phyloP scores from a whole-genome alignment of 1,140 invertebrate species.

The Drosophila asahinai region DNA sequence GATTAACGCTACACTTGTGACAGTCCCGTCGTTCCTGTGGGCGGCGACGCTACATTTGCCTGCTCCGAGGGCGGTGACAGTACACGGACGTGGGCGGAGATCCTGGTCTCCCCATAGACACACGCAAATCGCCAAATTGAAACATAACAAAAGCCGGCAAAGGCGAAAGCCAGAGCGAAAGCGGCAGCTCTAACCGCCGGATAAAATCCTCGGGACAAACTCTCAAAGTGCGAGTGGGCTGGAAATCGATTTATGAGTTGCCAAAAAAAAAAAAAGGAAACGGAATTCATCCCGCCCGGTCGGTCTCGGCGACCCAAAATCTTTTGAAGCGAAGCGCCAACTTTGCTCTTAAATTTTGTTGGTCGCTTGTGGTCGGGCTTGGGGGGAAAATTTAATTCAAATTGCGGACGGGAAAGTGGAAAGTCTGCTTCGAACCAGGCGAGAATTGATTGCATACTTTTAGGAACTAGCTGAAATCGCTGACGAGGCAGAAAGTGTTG shows the following conservation, averaged over 20 bases:
- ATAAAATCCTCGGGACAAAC: conserved; percentile 30
- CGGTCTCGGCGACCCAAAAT: conserved; percentile 28
- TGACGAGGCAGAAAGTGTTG: conserved; percentile 25
- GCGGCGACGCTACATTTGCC: conserved; percentile 2
- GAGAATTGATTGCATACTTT: conserved; percentile 42
- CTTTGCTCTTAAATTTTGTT: conserved; percentile 47
- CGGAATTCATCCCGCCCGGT: conserved; percentile 8
- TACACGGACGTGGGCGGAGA: conserved; percentile 1
- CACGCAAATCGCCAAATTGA: conserved; percentile 61
- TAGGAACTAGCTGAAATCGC: conserved; percentile 3
- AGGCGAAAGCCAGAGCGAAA: conserved; percentile 4
- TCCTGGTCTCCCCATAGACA: conserved; percentile 15
- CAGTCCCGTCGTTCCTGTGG: conserved; percentile 15
- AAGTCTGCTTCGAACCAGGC: conserved; percentile 8
- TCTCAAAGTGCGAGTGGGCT: conserved; percentile 29
- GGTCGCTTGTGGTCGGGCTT: conserved; percentile 29
- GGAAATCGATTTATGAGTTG: conserved; percentile 55
- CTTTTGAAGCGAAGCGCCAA: conserved; percentile 44
- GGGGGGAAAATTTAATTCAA: conserved; percentile 20
- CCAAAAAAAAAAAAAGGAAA: conserved; percentile 8
- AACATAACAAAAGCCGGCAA: conserved; percentile 69
- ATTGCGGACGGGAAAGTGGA: conserved; percentile 7
- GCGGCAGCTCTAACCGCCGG: neutral
- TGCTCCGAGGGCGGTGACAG: conserved; percentile 28
- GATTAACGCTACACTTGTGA: conserved; percentile 61